Base-by-base conservation (phyloP, 2,888 invertebrate species). In the Fabriciana adippe region DNA sequence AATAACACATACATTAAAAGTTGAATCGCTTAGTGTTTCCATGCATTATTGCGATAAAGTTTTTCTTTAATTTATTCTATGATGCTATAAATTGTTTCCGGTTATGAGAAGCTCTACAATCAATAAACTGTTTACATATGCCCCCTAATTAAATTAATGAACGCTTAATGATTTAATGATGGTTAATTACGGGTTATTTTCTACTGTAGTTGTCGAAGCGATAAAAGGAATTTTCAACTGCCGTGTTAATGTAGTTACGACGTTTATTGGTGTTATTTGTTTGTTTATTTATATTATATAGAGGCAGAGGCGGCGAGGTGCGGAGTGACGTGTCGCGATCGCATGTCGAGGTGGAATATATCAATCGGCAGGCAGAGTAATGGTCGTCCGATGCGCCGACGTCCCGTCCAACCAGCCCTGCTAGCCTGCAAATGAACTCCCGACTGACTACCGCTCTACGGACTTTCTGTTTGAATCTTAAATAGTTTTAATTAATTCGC, bases 401-500 rank as follows among this genome's bases (percentile, higher is more conserved):
- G 68, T 77, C 77, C 77, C 77, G 81, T 75, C 75, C 68, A 79
- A 80, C 82, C 82, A 80, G 82, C 82, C 80, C 73, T 60, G 68
- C 64, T 59, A 71, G 67, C 68, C 71, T 60, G 60, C 66, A 75
- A 74, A 75, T 74, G 74, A 75, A 68, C 69, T 80, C 81, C 84
- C 81, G 81, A 84, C 87, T 81, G 81, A 86, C 87, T 86, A 82
- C 89, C 79, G 85, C 79, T 74, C 74, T 75, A 75, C 76, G 82
- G 81, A 86, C 85, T 87, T 86, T 86, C 88, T 82, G 87, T 81
- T 87, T 89, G 89, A 90, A 91, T 91, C 84, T 90, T 89, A 92
- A 92, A 87, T 90, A 90, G 89, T 89, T 91, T 92, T 90, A 91
- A 92, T 91, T 90, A 92, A 90, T 89, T 89, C 82, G 85, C 86